Base-by-base conservation (phyloP, 2,113 vertebrate genomes). In the Neotragus pygmaeus region DNA sequence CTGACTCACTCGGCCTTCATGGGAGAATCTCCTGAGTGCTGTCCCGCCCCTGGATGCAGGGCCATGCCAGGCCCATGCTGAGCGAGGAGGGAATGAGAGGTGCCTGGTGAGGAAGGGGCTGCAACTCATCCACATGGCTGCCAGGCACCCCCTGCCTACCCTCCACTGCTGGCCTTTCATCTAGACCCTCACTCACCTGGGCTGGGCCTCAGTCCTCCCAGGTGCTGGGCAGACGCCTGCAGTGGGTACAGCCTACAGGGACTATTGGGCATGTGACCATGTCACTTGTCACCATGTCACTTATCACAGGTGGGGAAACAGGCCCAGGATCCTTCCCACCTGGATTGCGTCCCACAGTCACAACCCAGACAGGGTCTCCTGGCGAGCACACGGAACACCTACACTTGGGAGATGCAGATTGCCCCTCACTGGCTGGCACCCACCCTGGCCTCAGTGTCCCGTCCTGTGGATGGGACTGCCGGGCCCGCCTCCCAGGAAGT, bases 1-100 rank as follows among this genome's bases (percentile, higher is more conserved):
- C 84, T 94, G 93, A 96, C 62, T 93, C 77, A 33, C 43, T 70
- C 8, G 23, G 39, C 86, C 75, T 97, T 95, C 87, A 82, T 73
- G 93, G 95, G 91, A 92, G 95, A 84, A 51, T 64, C 78, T 78
- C 92, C 57, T 39, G 39, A 89, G 66, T 70, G 27, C 9, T 9
- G 16, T n/a, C 55, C 66, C 17, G 2, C 66, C 95, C 89, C 53
- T 80, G 78, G 55, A 45, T 0, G 3, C 60, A 3, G 21, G 8
- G 55, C 64, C 5, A 1, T 1, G 19, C 66, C 89, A 53, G n/a
- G 70, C 78, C 36, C 33, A 2, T 0, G 10, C 91, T 21, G 33
- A 2, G 15, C 1, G 0, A 47, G 62, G 36, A 80, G 57, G 82
- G 70, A 51, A 28, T 0, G 2, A 84, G 81, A 64, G 77, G 77